Base-by-base conservation (phyloP, 1,140 invertebrate species). In the Meloidogyne hapla region DNA sequence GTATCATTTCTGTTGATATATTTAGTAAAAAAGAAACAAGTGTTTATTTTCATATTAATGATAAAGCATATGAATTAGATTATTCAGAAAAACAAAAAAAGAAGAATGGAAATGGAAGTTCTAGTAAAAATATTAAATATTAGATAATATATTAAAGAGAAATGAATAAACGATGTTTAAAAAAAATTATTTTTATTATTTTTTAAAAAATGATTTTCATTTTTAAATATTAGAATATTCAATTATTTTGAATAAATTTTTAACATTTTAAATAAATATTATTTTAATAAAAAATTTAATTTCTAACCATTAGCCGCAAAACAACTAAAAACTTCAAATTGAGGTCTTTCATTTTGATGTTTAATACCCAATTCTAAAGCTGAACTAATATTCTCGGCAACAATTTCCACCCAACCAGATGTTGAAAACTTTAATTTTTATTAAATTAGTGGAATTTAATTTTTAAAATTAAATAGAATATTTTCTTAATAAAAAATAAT, bases 351-450 rank as follows among this genome's bases (percentile, higher is more conserved):
- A 28, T 83, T 77, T 21, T 76, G 18, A 18, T 75, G 74, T 56
- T 74, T 77, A 12, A 74, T 71, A 1, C 78, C 56, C 23, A 83
- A 69, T 21, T 77, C 74, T 3, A 87, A 23, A 12, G 45, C 40
- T 38, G 82, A 73, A 42, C 67, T 76, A 42, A 85, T 84, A 23
- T 81, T 78, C 12, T 48, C 71, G 3, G 78, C 85, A 28, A 70
- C 26, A 10, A 87, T 75, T 40, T 84, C 76, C 10, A 85, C 61
- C 77, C 78, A 80, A 6, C 85, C 84, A 28, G 68, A 74, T 10
- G 80, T 25, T 68, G 76, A 73, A 42, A 83, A 67, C 83, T 81
- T 6, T 81, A 21, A n/a, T 56, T n/a, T 42, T 42, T 13, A 42
- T 38, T 38, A 38, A 38, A 4, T 38, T 4, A 38, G 9, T 4